A percentile compares a stretch with the other conserved stretches of the same genome.
Evolutionary conservation across 2,113 vertebrate species (phyloP).

Genomic region (Bombycilla garrulus): DNA sequence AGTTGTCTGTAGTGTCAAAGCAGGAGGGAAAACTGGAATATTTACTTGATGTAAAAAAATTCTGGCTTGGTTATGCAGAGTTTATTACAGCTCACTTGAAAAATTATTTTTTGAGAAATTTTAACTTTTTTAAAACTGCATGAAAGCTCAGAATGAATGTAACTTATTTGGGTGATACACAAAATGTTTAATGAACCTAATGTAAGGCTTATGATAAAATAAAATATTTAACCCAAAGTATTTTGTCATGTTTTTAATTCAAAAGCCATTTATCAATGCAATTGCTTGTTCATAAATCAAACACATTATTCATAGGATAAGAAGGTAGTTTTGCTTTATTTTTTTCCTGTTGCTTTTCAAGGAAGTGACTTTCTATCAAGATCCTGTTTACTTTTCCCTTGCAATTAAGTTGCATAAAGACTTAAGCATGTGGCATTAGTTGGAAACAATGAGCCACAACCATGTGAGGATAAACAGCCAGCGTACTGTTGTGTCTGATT

Average conservation of each 20-base stretch:
- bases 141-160: constrained; percentile 52
- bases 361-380: not conserved
- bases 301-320: not conserved
- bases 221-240: constrained; percentile 19
- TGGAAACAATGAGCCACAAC: not conserved
- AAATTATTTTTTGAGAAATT: constrained; percentile 33
- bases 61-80: not conserved
- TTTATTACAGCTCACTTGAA: constrained; percentile 1
- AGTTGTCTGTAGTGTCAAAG: not conserved
- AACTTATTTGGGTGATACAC: constrained; percentile 48
- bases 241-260: not conserved
- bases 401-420: not conserved
- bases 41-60: not conserved
- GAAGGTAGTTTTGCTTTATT: not conserved
- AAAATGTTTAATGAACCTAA: not conserved
- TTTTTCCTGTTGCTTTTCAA: not conserved
- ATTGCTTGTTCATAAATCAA: not conserved
- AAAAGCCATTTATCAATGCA: not conserved
- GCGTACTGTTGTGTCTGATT: not conserved
- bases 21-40: not conserved
- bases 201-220: constrained; percentile 36
- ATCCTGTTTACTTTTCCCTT: not conserved
- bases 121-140: constrained; percentile 19
- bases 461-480: not conserved
- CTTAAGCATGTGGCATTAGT: not conserved